A percentile compares a stretch with the other conserved stretches of the same genome.
Conservation (phyloP, 2,797 vertebrate genomes). For the Epinephelus malabaricus region DNA sequence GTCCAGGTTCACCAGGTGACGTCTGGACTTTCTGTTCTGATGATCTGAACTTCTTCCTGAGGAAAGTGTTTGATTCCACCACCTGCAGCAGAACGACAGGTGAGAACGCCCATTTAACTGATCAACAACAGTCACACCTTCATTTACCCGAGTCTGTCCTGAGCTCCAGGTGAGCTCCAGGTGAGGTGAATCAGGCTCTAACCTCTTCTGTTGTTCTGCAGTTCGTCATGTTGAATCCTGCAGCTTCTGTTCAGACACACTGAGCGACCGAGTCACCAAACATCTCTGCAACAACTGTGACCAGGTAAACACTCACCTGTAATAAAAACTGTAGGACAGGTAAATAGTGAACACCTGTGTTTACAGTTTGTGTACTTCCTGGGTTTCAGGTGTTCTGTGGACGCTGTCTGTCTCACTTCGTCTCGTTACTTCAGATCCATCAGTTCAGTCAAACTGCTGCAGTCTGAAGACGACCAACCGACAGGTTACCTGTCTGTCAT, state of each 20-base stretch:
- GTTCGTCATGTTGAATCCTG: not conserved
- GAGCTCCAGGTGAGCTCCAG: not conserved
- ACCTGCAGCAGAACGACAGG: constrained; percentile 5
- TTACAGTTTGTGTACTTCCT: not conserved
- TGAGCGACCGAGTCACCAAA: not conserved
- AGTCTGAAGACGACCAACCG: not conserved
- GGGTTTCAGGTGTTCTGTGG: constrained; percentile 8
- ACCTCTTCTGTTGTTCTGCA: not conserved
- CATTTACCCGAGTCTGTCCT: too few species aligned
- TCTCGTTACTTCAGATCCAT: not conserved
- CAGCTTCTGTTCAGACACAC: constrained; percentile 6
- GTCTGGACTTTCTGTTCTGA: not conserved
- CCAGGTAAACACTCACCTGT: not conserved
- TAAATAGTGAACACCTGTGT: not conserved
- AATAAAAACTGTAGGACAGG: not conserved
- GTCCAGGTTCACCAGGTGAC: not conserved
- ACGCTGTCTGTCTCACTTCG: not conserved
- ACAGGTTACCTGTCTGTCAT: not conserved
- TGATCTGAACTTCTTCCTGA: not conserved
- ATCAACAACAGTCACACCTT: too few species aligned
- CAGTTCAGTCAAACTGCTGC: not conserved
- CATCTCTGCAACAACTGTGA: not conserved
- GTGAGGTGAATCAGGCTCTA: not conserved
- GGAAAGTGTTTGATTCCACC: not conserved
- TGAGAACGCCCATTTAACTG: not conserved